phyloP scores from a whole-genome alignment of 2,888 invertebrate genomes.

The Pollenia angustigena region DNA sequence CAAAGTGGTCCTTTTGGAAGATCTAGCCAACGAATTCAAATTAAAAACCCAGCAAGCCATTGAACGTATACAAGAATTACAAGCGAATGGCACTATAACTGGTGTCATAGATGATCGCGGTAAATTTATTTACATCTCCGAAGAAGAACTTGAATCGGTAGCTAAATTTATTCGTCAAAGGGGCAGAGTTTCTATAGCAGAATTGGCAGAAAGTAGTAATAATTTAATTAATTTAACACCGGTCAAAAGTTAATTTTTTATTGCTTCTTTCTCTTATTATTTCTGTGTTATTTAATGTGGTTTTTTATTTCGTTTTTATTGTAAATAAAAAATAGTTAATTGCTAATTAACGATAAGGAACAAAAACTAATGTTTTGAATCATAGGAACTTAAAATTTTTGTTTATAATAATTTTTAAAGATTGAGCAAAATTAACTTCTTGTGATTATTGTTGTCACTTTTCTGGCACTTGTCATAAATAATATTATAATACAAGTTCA shows the following conservation, averaged over 20 bases:
- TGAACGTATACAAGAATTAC: constrained; percentile 93
- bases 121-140: constrained; percentile 98
- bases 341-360: neutral
- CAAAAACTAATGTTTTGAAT: neutral
- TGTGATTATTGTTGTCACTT: too few species aligned
- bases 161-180: constrained; percentile 98
- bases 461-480: too few species aligned
- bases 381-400: neutral
- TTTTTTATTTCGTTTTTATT: constrained; percentile 72
- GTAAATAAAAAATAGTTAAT: constrained; percentile 62
- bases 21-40: constrained; percentile 95
- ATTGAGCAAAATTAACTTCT: too few species aligned
- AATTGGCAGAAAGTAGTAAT: constrained; percentile 97
- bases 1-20: constrained; percentile 97
- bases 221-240: constrained; percentile 93
- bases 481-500: too few species aligned
- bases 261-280: constrained; percentile 3
- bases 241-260: constrained; percentile 7
- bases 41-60: constrained; percentile 95
- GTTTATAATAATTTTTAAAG: neutral
- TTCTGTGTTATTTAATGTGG: constrained; percentile 18
- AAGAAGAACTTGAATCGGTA: constrained; percentile 94
- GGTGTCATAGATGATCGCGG: constrained; percentile 99
- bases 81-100: constrained; percentile 92
- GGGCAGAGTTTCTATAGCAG: constrained; percentile 96